Evolutionary conservation across 2,888 invertebrate genomes (phyloP).

Genomic region (Cataglyphis livida): DNA sequence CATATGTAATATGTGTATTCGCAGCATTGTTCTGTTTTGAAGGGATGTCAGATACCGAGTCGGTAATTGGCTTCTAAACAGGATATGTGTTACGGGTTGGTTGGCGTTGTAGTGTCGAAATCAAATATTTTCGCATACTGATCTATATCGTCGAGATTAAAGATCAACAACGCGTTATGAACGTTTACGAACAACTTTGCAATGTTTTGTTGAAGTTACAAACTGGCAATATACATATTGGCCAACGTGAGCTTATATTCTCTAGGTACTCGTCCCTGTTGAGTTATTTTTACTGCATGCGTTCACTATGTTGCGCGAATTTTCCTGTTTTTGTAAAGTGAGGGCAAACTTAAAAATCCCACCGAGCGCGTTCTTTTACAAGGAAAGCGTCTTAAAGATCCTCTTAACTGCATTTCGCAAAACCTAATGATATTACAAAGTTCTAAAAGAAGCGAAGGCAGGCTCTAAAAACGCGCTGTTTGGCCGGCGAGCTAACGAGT

Average conservation of each 20-base stretch:
- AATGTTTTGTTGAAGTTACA: conserved; percentile 4
- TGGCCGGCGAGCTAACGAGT: conserved; percentile 36
- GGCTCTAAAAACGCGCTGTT: conserved; percentile 2
- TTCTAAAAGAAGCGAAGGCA: conserved; percentile 33
- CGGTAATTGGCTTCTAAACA: conserved; percentile 1
- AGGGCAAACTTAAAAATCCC: conserved; percentile 48
- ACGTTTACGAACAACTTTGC: conserved; percentile 27
- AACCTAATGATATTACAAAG: conserved; percentile 51
- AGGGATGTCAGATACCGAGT: neutral
- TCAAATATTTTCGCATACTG: conserved; percentile 18
- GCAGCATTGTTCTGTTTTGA: neutral
- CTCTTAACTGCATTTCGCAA: conserved; percentile 47
- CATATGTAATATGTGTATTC: neutral
- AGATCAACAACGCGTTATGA: conserved; percentile 1
- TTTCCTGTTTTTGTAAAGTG: conserved; percentile 25
- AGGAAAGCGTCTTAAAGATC: conserved; percentile 49
- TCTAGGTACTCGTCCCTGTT: neutral
- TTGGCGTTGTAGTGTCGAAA: neutral
- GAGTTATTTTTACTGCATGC: conserved; percentile 26
- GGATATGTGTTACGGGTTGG: neutral
- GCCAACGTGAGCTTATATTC: neutral
- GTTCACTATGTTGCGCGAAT: conserved; percentile 10
- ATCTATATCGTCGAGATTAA: conserved; percentile 27
- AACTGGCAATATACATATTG: neutral
- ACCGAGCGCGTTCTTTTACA: conserved; percentile 29